Evolutionary conservation across 2,113 vertebrate species (phyloP).

Genomic region (Zootoca vivipara): DNA sequence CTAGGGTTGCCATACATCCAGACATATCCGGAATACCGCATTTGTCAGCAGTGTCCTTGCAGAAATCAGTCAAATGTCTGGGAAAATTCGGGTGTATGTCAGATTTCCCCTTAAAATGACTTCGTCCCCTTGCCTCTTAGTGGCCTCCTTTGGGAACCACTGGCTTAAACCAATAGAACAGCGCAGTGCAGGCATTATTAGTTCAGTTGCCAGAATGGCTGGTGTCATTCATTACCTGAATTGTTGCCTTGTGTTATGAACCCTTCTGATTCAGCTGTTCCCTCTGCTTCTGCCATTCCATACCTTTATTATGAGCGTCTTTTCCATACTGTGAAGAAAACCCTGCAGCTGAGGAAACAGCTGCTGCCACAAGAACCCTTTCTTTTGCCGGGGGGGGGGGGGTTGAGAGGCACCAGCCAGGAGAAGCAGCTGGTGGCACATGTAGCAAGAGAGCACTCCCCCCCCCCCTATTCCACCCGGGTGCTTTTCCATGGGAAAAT

Average conservation of each 20-base stretch:
- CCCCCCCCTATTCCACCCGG: not conserved
- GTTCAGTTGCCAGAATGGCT: not conserved
- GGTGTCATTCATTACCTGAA: not conserved
- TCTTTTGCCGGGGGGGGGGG: not conserved
- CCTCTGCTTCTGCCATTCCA: not conserved
- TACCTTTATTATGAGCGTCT: not conserved
- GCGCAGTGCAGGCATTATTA: not conserved
- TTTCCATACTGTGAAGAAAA: not conserved
- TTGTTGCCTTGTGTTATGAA: not conserved
- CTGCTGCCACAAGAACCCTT: not conserved
- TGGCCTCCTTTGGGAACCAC: too few species aligned
- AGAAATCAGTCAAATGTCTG: too few species aligned
- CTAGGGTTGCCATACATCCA: too few species aligned
- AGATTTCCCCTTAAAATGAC: too few species aligned
- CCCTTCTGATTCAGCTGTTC: not conserved
- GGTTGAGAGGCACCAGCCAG: not conserved
- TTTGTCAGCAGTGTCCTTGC: too few species aligned
- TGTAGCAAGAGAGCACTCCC: not conserved
- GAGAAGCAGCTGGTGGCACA: not conserved
- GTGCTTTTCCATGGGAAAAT: not conserved
- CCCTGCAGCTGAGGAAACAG: not conserved
- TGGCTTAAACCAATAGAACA: too few species aligned
- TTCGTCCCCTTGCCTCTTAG: too few species aligned
- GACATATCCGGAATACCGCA: too few species aligned
- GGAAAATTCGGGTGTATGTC: too few species aligned